Base-by-base conservation (phyloP, 2,113 vertebrate species). In the Tychaedon coryphoeus region DNA sequence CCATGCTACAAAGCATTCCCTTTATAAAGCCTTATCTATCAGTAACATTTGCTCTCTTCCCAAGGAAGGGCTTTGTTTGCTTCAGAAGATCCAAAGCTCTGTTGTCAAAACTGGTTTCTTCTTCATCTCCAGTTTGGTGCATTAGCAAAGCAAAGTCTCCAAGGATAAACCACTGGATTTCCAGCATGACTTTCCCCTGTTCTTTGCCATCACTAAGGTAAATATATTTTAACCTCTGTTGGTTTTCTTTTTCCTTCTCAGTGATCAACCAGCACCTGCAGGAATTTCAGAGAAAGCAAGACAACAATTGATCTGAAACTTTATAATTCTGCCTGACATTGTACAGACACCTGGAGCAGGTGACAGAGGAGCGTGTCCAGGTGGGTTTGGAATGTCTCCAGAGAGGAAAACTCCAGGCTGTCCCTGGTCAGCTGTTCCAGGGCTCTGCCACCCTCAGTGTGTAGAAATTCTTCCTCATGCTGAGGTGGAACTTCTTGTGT, bases 291-390 rank as follows among this genome's bases (percentile, higher is more conserved):
- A 78, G n/a, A 64, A 85, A 40, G 43, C 24, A 72, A 76, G 42
- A 72, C 36, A 70, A 48, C 24, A 10, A 23, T 22, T 62, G 18
- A 33, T 66, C 42, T 75, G 43, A 65, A 65, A 28, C 25, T 40
- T 10, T 50, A 25, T 34, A 18, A 48, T 77, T 42, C 24, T 77
- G 18, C 24, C 48, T 87, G n/a, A n/a, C 16, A 7, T 40, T 62
- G 31, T 2, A 19, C 51, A 67, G 65, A 10, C 28, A 48, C 50
- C 40, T n/a, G 42, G 24, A 36, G 50, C 36, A 57, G 58, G 22
- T 72, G 75, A 50, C 75, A 65, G 5, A 33, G 11, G 34, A 34
- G 3, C 0, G 0, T 22, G 20, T 34, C 34, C 66, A 48, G 42
- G 17, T 48, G 25, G 24, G 11, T 8, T 48, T 71, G 57, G 57